phyloP scores from a whole-genome alignment of 2,888 invertebrate genomes.

The Drosophila ochracea region DNA sequence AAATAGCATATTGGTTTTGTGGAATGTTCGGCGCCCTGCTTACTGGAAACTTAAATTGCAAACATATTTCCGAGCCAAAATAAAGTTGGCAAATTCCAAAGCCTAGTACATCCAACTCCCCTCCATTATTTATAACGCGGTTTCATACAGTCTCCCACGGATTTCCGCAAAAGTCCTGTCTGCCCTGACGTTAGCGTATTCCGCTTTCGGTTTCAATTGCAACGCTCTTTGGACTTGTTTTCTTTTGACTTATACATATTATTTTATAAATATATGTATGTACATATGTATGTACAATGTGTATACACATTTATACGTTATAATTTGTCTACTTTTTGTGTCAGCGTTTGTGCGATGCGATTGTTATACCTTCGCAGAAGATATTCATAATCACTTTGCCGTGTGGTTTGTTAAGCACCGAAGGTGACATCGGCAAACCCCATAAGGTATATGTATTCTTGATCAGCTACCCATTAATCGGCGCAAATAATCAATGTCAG shows the following conservation, averaged over 20 bases:
- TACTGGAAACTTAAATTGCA: not conserved
- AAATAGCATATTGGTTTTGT: not conserved
- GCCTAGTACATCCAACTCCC: not conserved
- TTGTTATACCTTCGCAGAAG: constrained; percentile 1
- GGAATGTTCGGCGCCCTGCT: not conserved
- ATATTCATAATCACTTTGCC: not conserved
- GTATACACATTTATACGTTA: constrained; percentile 15
- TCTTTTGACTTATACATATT: constrained; percentile 41
- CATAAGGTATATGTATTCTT: not conserved
- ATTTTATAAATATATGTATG: not conserved
- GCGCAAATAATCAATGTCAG: not conserved
- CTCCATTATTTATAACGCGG: not conserved
- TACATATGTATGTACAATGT: not conserved
- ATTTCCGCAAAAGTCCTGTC: too few species aligned
- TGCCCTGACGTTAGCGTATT: not conserved
- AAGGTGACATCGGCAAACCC: not conserved
- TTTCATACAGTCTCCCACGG: not conserved
- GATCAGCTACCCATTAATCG: not conserved
- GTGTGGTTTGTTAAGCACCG: not conserved
- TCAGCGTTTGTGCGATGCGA: constrained; percentile 24
- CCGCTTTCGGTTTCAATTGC: not conserved
- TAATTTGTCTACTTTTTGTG: constrained; percentile 31
- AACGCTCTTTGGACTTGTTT: not conserved
- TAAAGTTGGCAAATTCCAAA: not conserved
- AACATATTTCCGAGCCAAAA: not conserved